Evolutionary conservation across 2,888 invertebrate genomes (phyloP).

Genomic region (Hyposoter dolosus): DNA sequence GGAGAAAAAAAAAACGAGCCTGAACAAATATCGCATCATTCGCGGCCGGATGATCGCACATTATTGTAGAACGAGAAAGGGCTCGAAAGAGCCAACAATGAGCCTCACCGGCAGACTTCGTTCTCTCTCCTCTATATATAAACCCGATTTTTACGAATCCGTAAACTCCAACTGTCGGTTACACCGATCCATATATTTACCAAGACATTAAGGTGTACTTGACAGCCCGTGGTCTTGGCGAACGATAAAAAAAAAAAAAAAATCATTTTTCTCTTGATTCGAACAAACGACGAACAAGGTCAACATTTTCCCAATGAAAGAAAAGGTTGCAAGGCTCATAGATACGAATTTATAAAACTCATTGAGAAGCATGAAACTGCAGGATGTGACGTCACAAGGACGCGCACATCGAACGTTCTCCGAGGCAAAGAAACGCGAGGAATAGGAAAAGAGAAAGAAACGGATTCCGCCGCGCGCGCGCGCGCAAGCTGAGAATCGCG

Average conservation of each 20-base stretch:
- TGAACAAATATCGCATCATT: constrained; percentile 70
- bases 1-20: constrained; percentile 63
- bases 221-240: background rate
- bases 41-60: constrained; percentile 63
- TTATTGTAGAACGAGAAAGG: constrained; percentile 24
- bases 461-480: background rate
- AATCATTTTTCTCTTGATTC: background rate
- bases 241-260: constrained; percentile 39
- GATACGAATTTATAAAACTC: background rate
- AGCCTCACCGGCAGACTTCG: constrained; percentile 49
- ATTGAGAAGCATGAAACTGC: constrained; percentile 73
- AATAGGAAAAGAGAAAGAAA: constrained; percentile 40
- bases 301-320: background rate
- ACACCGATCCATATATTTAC: constrained; percentile 16
- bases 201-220: constrained; percentile 1
- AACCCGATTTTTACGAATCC: constrained; percentile 17
- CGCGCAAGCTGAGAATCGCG: constrained; percentile 17
- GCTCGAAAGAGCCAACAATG: constrained; percentile 48
- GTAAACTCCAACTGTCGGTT: constrained; percentile 43
- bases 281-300: background rate
- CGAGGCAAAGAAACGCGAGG: constrained; percentile 36
- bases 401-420: constrained; percentile 71
- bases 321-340: background rate
- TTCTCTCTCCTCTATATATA: background rate
- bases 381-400: constrained; percentile 81